Base-by-base conservation (phyloP, 2,113 vertebrate species). In the Siniperca knerii region DNA sequence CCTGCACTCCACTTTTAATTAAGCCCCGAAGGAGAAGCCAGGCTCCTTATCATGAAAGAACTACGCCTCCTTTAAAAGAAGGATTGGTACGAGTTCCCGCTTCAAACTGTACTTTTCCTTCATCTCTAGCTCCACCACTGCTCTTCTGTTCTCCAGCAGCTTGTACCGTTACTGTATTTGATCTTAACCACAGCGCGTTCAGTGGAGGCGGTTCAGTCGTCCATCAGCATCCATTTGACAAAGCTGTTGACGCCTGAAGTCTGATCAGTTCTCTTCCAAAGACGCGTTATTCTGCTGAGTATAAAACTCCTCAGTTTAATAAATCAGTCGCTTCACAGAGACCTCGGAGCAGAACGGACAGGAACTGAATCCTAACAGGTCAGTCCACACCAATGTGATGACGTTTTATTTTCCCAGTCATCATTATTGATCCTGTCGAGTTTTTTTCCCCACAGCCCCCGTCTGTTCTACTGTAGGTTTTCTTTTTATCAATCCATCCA, bases 41-140 rank as follows among this genome's bases (percentile, higher is more conserved):
- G 70, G 16, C 60, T 74, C 55, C 58, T 83, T 86, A 82, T 86
- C 77, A 81, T 74, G 40, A 86, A 77, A 57, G 74, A 83, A 37
- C 29, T 12, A 62, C 23, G 72, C 48, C 73, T 76, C 37, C 67
- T 67, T 73, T 64, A 65, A 74, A 72, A 52, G 37, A 23, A 0
- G 7, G 46, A 60, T 50, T 68, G 60, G 66, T 72, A 40, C 57
- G 35, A 75, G 8, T 84, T 74, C 61, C 16, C 0, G n/a, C 16
- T 77, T 83, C 37, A 40, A 57, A 65, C 46, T 57, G 50, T 0
- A 42, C 82, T 48, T 62, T 72, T 57, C 52, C 60, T 79, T 81
- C 60, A 72, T 72, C 77, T 80, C 54, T 8, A 1, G 48, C 42
- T 52, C 54, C 55, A 4, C 58, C 52, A 2, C 61, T n/a, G 46